Evolutionary conservation across 2,888 invertebrate genomes (phyloP).

Genomic region (Agelastica alni): DNA sequence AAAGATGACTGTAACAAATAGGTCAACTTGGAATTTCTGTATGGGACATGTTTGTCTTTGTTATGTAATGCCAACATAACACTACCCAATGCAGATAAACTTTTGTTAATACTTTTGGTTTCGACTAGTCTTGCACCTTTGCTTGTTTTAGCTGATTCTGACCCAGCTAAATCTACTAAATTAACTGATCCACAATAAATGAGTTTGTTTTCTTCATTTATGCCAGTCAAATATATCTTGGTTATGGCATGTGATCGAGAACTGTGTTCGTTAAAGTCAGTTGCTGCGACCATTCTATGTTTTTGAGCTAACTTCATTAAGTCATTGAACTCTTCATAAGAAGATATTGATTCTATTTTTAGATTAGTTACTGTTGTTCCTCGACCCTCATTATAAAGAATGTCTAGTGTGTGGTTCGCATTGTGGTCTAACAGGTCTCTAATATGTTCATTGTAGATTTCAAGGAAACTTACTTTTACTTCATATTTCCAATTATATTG

Average conservation of each 20-base stretch:
- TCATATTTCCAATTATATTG: constrained; percentile 75
- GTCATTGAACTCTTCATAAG: constrained; percentile 68
- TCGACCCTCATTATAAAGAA: constrained; percentile 59
- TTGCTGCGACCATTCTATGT: constrained; percentile 69
- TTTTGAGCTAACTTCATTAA: constrained; percentile 76
- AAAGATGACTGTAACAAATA: constrained; percentile 85
- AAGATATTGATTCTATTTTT: constrained; percentile 64
- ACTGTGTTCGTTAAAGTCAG: constrained; percentile 63
- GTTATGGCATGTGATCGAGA: constrained; percentile 60
- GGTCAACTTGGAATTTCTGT: constrained; percentile 87
- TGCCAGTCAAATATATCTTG: constrained; percentile 69
- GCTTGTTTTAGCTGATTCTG: constrained; percentile 71
- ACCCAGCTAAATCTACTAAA: constrained; percentile 86
- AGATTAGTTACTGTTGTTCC: constrained; percentile 65
- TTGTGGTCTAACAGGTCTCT: constrained; percentile 54
- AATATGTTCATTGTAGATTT: constrained; percentile 73
- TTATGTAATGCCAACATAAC: constrained; percentile 82
- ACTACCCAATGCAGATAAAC: constrained; percentile 77
- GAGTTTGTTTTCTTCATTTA: constrained; percentile 65
- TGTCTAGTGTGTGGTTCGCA: constrained; percentile 60
- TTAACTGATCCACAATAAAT: constrained; percentile 73
- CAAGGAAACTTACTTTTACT: constrained; percentile 67
- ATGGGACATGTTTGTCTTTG: constrained; percentile 85
- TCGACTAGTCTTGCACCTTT: constrained; percentile 67
- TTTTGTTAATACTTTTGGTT: constrained; percentile 85